Base-by-base conservation (phyloP, 2,888 invertebrate species). In the Xestobium rufovillosum region DNA sequence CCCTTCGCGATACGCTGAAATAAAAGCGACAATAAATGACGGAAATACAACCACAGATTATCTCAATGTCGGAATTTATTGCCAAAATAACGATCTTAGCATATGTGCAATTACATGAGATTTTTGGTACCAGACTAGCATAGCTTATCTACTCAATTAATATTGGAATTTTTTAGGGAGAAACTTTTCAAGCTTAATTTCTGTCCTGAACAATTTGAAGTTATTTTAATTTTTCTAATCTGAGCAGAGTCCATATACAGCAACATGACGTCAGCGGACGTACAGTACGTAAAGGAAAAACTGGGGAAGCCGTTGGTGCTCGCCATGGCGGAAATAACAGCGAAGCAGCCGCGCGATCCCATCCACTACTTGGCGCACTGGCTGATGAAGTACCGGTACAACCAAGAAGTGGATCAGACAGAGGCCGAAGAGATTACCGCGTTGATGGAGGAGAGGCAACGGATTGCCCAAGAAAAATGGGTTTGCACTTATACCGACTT, bases 321-420 rank as follows among this genome's bases (percentile, higher is more conserved):
- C 34, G 70, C 67, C 3, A 43, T 70, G 35, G 65, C 66, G 2
- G 69, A 71, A 49, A 63, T 70, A 27, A 59, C 63, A 1, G 56
- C 61, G 1, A 65, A 63, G 41, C 65, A 67, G 44, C 70, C 70
- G 2, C 42, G 51, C 30, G 69, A 70, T 51, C 70, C 70, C 0
- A 63, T 71, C n/a, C 63, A 64, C 45, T 70, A 68, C 44, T 50
- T 71, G 14, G 70, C 61, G 3, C 67, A 67, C 45, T 70, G 69
- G 68, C 51, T 70, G n/a, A 60, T 67, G 39, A 66, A 68, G 53
- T 70, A 67, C 49, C 57, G 65, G 19, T 68, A 62, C 44, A 67
- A 62, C 43, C 63, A 67, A 46, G 68, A 70, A 45, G 39, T 58
- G 8, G 55, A 57, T 17, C 49, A 58, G 29, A 37, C 52, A 3